These are phyloP conservation scores for Pecten maximus DNA, from an alignment of 2,888 invertebrate genomes.

Conservation along the genomic window DNA sequence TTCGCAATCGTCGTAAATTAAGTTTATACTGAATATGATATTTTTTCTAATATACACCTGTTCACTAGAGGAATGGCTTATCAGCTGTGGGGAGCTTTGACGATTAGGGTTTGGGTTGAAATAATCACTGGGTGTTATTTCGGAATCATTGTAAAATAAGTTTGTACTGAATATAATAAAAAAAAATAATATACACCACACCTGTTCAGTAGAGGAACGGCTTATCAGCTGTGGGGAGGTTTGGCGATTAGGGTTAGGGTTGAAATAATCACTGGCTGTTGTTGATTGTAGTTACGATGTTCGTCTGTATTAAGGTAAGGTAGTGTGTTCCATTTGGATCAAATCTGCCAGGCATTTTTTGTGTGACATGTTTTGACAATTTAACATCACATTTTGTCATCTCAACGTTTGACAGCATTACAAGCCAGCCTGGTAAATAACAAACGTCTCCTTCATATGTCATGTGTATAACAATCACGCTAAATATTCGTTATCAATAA, in stretches of 20 bases:
- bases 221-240: too few relatives aligned
- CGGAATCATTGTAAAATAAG: too few relatives aligned
- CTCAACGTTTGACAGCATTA: conserved; percentile 24
- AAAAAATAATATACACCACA: too few relatives aligned
- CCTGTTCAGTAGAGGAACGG: too few relatives aligned
- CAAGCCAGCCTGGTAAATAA: conserved; percentile 29
- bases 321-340: conserved; percentile 18
- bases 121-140: background rate
- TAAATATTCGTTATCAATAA: background rate
- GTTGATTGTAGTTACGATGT: conserved; percentile 22
- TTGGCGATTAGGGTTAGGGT: background rate
- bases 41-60: too few relatives aligned
- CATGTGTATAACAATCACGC: background rate
- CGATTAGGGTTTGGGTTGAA: background rate
- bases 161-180: too few relatives aligned
- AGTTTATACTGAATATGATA: too few relatives aligned
- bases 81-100: too few relatives aligned
- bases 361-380: conserved; percentile 26
- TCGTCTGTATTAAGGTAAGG: conserved; percentile 29
- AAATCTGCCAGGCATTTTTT: conserved; percentile 20
- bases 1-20: too few relatives aligned
- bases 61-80: too few relatives aligned
- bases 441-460: background rate
- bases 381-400: conserved; percentile 28
- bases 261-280: background rate